Evolutionary conservation across 2,888 invertebrate species (phyloP).

Genomic region (Penaeus monodon): DNA sequence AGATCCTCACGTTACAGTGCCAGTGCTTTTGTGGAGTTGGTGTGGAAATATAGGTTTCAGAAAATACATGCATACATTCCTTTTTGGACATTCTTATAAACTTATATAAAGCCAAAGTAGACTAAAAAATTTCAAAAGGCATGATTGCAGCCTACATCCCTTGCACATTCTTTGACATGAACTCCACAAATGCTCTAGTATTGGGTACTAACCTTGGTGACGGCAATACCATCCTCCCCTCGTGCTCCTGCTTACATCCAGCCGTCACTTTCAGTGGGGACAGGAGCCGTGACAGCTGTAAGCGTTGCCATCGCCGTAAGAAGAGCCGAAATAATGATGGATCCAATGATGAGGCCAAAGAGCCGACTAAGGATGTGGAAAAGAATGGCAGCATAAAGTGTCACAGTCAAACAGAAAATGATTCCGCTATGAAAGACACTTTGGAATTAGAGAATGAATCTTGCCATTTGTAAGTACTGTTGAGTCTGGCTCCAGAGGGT

Average conservation of each 20-base stretch:
- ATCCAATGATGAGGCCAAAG: constrained; percentile 51
- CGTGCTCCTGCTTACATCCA: constrained; percentile 45
- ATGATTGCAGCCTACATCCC: neutral
- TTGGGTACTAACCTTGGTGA: constrained; percentile 38
- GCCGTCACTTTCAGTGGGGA: constrained; percentile 61
- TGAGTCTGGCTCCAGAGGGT: constrained; percentile 35
- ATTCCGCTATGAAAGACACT: constrained; percentile 44
- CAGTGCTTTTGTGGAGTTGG: too few species aligned
- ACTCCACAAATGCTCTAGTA: neutral
- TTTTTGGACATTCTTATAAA: too few species aligned
- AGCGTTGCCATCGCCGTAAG: constrained; percentile 58
- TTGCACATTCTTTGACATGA: constrained; percentile 16
- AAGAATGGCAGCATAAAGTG: constrained; percentile 53
- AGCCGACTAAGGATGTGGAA: constrained; percentile 55
- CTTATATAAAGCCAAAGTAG: too few species aligned
- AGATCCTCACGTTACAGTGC: too few species aligned
- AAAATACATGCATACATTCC: too few species aligned
- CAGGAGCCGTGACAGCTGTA: constrained; percentile 57
- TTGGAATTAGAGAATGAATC: constrained; percentile 59
- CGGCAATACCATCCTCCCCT: constrained; percentile 29
- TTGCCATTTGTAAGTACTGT: constrained; percentile 61
- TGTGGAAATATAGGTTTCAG: too few species aligned
- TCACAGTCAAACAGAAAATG: constrained; percentile 49
- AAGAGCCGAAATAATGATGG: constrained; percentile 57
- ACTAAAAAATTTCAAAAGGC: too few species aligned